Base-by-base conservation (phyloP, 1,140 invertebrate genomes). In the Venustaconcha ellipsiformis region DNA sequence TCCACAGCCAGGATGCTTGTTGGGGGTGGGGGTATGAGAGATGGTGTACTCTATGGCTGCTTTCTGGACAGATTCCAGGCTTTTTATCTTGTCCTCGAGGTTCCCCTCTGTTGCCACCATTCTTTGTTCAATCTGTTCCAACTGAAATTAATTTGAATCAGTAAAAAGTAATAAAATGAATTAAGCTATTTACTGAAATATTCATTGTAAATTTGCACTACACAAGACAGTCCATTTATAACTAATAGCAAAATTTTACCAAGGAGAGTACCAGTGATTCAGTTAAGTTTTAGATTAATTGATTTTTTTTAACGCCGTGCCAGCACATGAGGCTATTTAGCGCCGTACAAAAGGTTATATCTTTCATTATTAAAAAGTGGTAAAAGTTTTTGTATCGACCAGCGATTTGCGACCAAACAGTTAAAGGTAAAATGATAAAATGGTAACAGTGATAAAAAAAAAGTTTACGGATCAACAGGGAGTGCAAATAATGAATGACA, bases 1-100 rank as follows among this genome's bases (percentile, higher is more conserved):
- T 37, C 37, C 37, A 37, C 37, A 37, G 37, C 37, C 37, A 37
- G 37, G 37, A 37, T 37, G 37, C 37, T 37, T 37, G 37, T 37
- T 37, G 68, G 74, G 17, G 69, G 74, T 26, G 26, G 59, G 12
- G 20, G 48, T 13, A 57, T 23, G 67, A 66, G 78, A 67, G 17
- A 60, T 18, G 62, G 17, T 75, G 67, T 79, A 81, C 56, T 83
- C 82, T 60, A 83, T 78, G 5, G 82, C 69, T 58, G 37, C 59
- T 62, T 74, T 76, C 48, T 83, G 79, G 56, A 70, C 58, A 26
- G 64, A 57, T 59, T 77, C 74, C 37, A 83, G 30, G 8, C 66
- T 14, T 57, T 66, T 60, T 2, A 83, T 57, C 37, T 69, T 76
- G 18, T 80, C 79, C 57, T 57, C 57, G 20, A 81, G 64, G 17